Conservation (phyloP, 2,113 vertebrate genomes). For the Tragelaphus buxtoni region DNA sequence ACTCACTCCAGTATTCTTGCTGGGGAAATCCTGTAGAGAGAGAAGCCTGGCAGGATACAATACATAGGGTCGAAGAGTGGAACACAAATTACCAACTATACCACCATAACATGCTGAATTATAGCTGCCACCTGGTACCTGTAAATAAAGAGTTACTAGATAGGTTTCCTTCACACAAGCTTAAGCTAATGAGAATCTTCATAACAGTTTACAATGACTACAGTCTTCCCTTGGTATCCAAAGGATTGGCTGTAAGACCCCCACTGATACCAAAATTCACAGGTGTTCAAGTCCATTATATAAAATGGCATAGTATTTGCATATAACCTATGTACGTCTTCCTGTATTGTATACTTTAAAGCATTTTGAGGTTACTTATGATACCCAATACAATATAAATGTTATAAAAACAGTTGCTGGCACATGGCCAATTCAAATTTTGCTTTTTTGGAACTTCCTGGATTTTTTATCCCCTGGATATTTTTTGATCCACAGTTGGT, state of each 20-base stretch:
- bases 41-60: not conserved
- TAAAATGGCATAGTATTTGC: not conserved
- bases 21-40: not conserved
- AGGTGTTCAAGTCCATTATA: not conserved
- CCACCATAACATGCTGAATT: accelerated
- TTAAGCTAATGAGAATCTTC: not conserved
- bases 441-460: not conserved
- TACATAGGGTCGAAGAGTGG: not conserved
- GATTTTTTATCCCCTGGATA: not conserved
- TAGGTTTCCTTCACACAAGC: not conserved
- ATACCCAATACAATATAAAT: not conserved
- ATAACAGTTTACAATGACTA: not conserved
- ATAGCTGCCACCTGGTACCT: not conserved
- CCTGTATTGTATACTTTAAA: not conserved
- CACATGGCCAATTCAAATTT: not conserved
- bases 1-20: not conserved
- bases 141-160: not conserved
- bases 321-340: not conserved
- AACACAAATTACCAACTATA: not conserved
- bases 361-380: not conserved
- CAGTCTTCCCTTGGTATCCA: not conserved
- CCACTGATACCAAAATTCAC: not conserved
- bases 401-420: not conserved
- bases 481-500: not conserved
- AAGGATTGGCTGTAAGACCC: not conserved